Evolutionary conservation across 1,140 invertebrate species (phyloP), one percentile per base, ranked within the genome.

Genomic region (Drosophila grimshawi): DNA sequence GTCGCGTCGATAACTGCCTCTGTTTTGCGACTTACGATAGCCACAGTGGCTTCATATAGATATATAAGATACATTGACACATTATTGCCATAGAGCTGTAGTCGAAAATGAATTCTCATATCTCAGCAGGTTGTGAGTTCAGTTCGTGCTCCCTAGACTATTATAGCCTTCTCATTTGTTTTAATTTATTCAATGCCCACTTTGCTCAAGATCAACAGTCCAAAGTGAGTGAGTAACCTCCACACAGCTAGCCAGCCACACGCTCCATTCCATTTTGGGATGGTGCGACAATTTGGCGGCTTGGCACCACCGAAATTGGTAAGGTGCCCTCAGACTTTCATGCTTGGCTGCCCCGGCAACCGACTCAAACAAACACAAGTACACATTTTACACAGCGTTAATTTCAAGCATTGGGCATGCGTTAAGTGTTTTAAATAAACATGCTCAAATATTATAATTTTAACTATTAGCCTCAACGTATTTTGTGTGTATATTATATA

Each of bases 371-470:
- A 35, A 52, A 52, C 32, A 27, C 7, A 35, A 39, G 46, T 60
- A 46, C 30, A 46, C 4, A 19, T 19, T 29, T n/a, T 30, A 27
- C 59, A 63, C 29, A 45, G 39, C 8, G 27, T 67, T 37, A 67
- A 57, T 57, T 66, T 43, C 32, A 48, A 80, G 81, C 66, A 72
- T 43, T 35, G 55, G 77, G 81, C 66, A 72, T 80, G 82, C 80
- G 82, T 86, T 86, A 81, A 86, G 69, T 86, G 82, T 75, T 65
- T 76, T 79, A 82, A 86, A 80, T 82, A 80, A 88, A 68, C 79
- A 72, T 71, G 80, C 45, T 29, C 37, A n/a, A 35, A 11, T 49
- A 48, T 39, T 33, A 19, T 49, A 56, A 53, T 62, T 73, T 68
- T 73, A 60, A 53, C 78, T 66, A 49, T 64, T 51, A 11, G n/a